Conservation (phyloP, 2,797 vertebrate genomes). For the Knipowitschia caucasica region DNA sequence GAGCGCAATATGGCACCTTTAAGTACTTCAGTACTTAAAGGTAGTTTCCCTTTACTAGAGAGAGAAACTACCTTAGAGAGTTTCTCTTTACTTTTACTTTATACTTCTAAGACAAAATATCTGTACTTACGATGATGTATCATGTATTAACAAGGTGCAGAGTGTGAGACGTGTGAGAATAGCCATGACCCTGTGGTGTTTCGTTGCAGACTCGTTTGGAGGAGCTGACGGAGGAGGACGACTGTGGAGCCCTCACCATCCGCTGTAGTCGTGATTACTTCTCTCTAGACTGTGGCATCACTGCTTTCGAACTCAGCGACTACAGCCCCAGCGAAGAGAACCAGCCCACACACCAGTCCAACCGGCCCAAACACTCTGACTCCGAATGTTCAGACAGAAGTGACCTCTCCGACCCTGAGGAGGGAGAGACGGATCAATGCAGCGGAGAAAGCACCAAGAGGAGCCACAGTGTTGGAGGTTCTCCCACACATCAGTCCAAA, state of each 20-base stretch:
- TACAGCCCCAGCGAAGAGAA: constrained; percentile 91
- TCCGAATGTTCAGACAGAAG: background rate
- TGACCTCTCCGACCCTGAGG: constrained; percentile 12
- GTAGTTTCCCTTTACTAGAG: no score
- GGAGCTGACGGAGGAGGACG: constrained; percentile 92
- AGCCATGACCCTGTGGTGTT: no score
- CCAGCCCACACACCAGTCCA: constrained; percentile 56
- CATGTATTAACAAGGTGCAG: no score
- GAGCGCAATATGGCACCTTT: no score
- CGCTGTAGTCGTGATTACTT: constrained; percentile 98
- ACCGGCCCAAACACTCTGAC: constrained; percentile 8
- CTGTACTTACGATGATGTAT: no score
- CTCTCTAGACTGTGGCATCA: constrained; percentile 97
- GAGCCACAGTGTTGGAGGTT: constrained; percentile 80
- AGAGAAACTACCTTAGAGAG: no score
- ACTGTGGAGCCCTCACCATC: constrained; percentile 95
- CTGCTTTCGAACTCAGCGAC: constrained; percentile 93
- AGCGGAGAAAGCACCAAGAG: constrained; percentile 79
- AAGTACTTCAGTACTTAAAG: no score
- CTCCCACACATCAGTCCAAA: constrained; percentile 88
- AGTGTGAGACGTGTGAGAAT: no score
- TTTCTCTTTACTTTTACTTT: no score
- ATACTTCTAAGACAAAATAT: no score
- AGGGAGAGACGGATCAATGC: constrained; percentile 42
- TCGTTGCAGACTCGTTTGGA: constrained; percentile 87